A percentile compares a stretch with the other conserved stretches of the same genome.
Conservation (phyloP, 2,888 invertebrate genomes). For the Tromatobia lineatoria region DNA sequence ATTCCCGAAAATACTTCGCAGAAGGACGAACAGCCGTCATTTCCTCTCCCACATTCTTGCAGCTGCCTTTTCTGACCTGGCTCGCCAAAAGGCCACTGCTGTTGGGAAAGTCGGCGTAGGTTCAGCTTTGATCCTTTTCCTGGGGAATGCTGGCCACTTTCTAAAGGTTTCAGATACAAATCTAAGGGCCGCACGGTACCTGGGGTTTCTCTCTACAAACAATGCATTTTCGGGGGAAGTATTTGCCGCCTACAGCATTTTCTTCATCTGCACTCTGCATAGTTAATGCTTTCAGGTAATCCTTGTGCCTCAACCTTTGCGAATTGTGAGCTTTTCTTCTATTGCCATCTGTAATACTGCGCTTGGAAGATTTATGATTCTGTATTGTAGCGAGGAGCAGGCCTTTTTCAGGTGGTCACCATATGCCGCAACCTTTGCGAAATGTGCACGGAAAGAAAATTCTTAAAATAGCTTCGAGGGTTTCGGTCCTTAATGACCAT, state of each 20-base stretch:
- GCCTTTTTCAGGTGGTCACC: too few species aligned
- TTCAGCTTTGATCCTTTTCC: not conserved
- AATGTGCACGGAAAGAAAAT: too few species aligned
- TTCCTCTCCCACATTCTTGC: not conserved
- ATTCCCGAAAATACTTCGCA: not conserved
- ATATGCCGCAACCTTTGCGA: too few species aligned
- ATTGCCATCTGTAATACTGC: too few species aligned
- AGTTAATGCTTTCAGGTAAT: not conserved
- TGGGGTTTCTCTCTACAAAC: not conserved
- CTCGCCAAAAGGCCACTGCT: not conserved
- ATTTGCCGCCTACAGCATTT: not conserved
- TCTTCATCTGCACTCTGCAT: not conserved
- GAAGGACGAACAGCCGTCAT: too few species aligned
- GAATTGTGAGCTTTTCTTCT: too few species aligned
- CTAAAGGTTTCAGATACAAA: constrained; percentile 4
- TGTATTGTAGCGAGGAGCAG: too few species aligned
- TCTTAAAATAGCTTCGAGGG: too few species aligned
- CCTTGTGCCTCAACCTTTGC: too few species aligned
- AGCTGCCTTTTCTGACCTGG: not conserved
- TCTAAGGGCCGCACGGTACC: not conserved
- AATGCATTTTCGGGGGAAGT: not conserved
- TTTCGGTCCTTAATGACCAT: too few species aligned
- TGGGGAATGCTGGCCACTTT: not conserved
- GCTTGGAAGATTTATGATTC: too few species aligned
- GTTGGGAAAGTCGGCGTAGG: not conserved